These are phyloP conservation scores for Coenonympha arcania DNA, from an alignment of 2,888 invertebrate species.

Conservation along the genomic window DNA sequence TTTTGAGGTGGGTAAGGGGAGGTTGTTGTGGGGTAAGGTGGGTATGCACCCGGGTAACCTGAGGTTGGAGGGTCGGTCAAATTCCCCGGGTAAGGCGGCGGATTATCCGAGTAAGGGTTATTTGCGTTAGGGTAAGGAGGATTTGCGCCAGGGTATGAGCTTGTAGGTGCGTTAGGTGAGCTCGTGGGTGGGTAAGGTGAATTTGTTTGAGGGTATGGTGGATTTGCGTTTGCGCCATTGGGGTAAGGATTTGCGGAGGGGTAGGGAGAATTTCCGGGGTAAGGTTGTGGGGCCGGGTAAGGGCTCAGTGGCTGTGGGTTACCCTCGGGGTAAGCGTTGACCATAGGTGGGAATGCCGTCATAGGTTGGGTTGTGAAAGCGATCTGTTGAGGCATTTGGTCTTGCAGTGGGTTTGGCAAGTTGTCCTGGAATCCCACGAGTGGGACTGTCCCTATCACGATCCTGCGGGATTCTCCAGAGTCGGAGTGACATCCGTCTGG, in stretches of 20 bases:
- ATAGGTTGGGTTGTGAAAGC: constrained; percentile 38
- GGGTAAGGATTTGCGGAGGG: constrained; percentile 31
- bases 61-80: constrained; percentile 18
- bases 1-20: constrained; percentile 10
- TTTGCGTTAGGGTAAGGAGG: constrained; percentile 23
- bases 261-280: constrained; percentile 29
- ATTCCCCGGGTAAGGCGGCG: constrained; percentile 17
- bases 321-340: constrained; percentile 25
- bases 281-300: constrained; percentile 28
- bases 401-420: constrained; percentile 35
- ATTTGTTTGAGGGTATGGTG: constrained; percentile 10
- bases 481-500: constrained; percentile 48
- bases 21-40: constrained; percentile 16
- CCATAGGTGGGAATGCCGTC: constrained; percentile 24
- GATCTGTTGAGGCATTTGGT: constrained; percentile 37
- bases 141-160: constrained; percentile 12
- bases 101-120: constrained; percentile 21
- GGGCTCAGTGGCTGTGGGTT: constrained; percentile 23
- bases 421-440: constrained; percentile 41
- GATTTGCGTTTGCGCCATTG: constrained; percentile 25
- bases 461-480: constrained; percentile 33
- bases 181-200: constrained; percentile 26
- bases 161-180: constrained; percentile 19
- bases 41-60: constrained; percentile 21
- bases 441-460: constrained; percentile 53